A percentile compares a stretch with the other conserved stretches of the same genome.
These are phyloP conservation scores for Cynodonichthys magdalenae DNA, from an alignment of 2,797 vertebrate genomes.

Conservation along the genomic window DNA sequence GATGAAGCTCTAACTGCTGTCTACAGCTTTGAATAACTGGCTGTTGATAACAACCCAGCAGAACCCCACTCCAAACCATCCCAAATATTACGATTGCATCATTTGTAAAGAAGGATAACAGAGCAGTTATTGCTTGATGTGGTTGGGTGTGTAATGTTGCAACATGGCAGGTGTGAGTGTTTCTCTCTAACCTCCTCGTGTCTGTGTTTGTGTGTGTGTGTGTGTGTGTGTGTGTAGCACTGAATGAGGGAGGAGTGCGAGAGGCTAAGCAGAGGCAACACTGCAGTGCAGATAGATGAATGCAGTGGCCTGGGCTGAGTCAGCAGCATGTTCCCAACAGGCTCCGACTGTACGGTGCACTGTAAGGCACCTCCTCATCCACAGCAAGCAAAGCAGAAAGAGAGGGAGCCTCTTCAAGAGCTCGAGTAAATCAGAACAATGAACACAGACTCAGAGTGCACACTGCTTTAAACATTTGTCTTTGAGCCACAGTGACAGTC, in stretches of 20 bases:
- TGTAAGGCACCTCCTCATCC: slow-evolving; percentile 62
- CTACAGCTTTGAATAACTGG: no score
- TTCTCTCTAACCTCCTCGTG: neutral
- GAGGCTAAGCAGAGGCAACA: slow-evolving; percentile 64
- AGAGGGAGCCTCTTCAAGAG: slow-evolving; percentile 40
- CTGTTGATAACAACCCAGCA: no score
- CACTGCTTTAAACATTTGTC: slow-evolving; percentile 28
- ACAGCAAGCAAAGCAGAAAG: slow-evolving; percentile 45
- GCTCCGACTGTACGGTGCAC: slow-evolving; percentile 70
- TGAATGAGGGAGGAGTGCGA: slow-evolving; percentile 43
- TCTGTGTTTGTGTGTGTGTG: slow-evolving; percentile 16
- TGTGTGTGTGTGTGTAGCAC: slow-evolving; percentile 53
- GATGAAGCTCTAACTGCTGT: no score
- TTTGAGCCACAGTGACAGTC: slow-evolving; percentile 17
- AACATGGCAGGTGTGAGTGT: slow-evolving; percentile 34
- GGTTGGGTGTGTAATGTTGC: slow-evolving; percentile 56
- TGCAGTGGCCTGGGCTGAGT: slow-evolving; percentile 82
- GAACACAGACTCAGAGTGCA: slow-evolving; percentile 24
- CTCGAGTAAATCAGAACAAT: slow-evolving; percentile 47
- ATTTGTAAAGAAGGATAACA: neutral
- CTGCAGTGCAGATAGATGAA: slow-evolving; percentile 85
- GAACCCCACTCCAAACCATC: no score
- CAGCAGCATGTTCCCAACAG: slow-evolving; percentile 79
- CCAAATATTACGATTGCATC: neutral
- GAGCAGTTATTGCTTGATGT: slow-evolving; percentile 5